Base-by-base conservation (phyloP, 2,113 vertebrate genomes). In the Motacilla tschutschensis region DNA sequence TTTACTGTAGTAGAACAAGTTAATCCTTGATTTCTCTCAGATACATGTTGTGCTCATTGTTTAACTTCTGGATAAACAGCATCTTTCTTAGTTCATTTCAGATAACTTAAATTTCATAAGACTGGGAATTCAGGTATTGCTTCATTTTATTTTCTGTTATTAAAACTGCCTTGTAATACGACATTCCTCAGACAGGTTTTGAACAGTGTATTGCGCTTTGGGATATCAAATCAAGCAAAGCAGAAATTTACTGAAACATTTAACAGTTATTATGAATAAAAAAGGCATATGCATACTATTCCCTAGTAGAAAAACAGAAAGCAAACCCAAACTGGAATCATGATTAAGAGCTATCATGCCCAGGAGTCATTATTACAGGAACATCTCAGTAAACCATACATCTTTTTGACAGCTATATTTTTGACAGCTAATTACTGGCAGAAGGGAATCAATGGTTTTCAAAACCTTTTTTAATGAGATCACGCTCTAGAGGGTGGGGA, bases 241-340 rank as follows among this genome's bases (percentile, higher is more conserved):
- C 4, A 5, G 83, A 91, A 78, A 36, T 92, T 89, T 80, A 53
- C 75, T 70, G 59, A 86, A 88, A 89, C 7, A 59, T 88, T 93
- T 88, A 86, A 31, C 21, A 48, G 16, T 46, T 90, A 28, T 73
- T 69, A 59, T 69, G 40, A 79, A 41, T 92, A 77, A 85, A 88
- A 76, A 69, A 69, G 53, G 4, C 35, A 50, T 38, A 58, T 47
- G 4, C 10, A 14, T 65, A 16, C 36, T 59, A 74, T 71, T 85
- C 25, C 24, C 57, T 55, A 28, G 57, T 53, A 89, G 38, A 91
- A 93, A 87, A 85, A 1, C 35, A 66, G 58, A 94, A 79, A 79
- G 36, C 8, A 73, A 94, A 64, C 19, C 35, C 36, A 38, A 77
- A 64, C 14, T 70, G 26, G 20, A 77, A 74, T 48, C 8, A 43